These are phyloP conservation scores for Pachydiplax longipennis DNA, from an alignment of 2,888 invertebrate species.

Conservation along the genomic window DNA sequence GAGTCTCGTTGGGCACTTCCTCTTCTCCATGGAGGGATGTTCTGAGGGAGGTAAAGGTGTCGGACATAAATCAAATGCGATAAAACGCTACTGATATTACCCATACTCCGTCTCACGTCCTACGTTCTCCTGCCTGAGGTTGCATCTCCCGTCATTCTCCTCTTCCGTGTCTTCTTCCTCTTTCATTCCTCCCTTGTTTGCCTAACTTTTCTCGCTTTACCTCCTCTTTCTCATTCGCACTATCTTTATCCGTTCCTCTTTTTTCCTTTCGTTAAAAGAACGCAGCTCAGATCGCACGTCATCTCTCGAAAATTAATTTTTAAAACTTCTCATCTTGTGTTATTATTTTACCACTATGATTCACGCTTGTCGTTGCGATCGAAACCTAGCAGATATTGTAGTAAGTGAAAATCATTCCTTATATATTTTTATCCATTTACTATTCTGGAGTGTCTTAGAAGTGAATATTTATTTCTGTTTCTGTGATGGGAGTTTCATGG, in stretches of 20 bases:
- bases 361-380: too few species aligned
- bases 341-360: too few species aligned
- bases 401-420: too few species aligned
- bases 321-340: too few species aligned
- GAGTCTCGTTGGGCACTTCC: neutral
- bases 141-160: neutral
- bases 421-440: too few species aligned
- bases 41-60: neutral
- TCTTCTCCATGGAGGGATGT: neutral
- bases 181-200: too few species aligned
- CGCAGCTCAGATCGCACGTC: too few species aligned
- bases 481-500: too few species aligned
- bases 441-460: too few species aligned
- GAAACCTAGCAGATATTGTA: too few species aligned
- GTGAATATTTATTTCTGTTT: too few species aligned
- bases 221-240: neutral
- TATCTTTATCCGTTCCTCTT: neutral
- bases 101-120: neutral
- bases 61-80: constrained; percentile 37
- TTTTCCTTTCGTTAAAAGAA: neutral
- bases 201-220: neutral
- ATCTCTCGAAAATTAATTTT: too few species aligned
- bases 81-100: constrained; percentile 22
- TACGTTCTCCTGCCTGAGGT: neutral
- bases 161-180: neutral